Evolutionary conservation across 2,888 invertebrate genomes (phyloP).

Genomic region (Trisateles emortualis): DNA sequence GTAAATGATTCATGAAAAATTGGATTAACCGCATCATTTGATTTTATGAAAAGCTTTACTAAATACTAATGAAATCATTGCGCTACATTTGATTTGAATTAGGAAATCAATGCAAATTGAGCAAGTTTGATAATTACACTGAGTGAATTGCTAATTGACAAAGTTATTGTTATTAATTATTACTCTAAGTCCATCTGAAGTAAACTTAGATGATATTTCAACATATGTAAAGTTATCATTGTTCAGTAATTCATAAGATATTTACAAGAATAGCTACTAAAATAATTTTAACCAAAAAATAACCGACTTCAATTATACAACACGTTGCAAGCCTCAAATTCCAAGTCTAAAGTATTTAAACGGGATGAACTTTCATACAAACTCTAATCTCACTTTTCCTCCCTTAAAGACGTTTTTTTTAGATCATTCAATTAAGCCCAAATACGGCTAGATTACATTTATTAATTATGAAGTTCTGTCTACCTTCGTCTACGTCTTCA

Average conservation of each 20-base stretch:
- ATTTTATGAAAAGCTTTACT: conserved; percentile 57
- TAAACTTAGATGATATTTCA: not conserved
- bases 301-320: too few species aligned
- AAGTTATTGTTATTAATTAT: conserved; percentile 4
- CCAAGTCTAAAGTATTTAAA: too few species aligned
- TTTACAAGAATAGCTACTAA: too few species aligned
- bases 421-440: too few species aligned
- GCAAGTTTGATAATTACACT: conserved; percentile 3
- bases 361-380: too few species aligned
- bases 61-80: conserved; percentile 32
- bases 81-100: conserved; percentile 39
- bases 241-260: not conserved
- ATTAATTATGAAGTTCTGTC: too few species aligned
- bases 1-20: conserved; percentile 66
- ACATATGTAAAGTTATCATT: not conserved
- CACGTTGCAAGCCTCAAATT: too few species aligned
- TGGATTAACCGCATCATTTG: conserved; percentile 63
- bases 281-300: too few species aligned
- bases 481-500: too few species aligned
- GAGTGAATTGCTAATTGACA: conserved; percentile 2
- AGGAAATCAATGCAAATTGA: conserved; percentile 3
- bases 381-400: too few species aligned
- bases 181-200: not conserved
- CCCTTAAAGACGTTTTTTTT: too few species aligned
- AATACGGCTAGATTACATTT: too few species aligned